phyloP scores from a whole-genome alignment of 2,113 vertebrate species.

The Tachycineta bicolor region DNA sequence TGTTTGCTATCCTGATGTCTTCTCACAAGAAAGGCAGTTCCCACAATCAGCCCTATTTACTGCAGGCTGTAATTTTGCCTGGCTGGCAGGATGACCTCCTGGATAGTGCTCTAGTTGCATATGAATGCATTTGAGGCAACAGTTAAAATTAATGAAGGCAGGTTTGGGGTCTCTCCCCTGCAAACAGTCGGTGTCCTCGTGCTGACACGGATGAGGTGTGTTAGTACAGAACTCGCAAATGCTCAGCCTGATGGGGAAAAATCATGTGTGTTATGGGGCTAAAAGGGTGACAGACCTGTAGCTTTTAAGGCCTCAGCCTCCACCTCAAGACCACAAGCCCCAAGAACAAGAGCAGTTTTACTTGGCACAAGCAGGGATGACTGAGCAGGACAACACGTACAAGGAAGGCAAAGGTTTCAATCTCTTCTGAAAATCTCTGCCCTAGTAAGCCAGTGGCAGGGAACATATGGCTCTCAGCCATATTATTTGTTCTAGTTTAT shows the following conservation, averaged over 20 bases:
- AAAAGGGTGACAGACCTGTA: neutral
- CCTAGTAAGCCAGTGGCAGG: neutral
- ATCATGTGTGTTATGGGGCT: neutral
- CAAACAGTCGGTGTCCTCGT: neutral
- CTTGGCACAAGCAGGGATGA: neutral
- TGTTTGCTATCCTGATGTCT: slow-evolving; percentile 1
- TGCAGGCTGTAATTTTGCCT: slow-evolving; percentile 5
- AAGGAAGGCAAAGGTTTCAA: neutral
- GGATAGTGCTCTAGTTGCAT: neutral
- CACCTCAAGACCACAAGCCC: neutral
- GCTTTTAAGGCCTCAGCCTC: neutral
- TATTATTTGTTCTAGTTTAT: slow-evolving; percentile 39
- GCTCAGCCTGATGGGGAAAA: neutral
- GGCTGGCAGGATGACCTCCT: neutral
- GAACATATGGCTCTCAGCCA: slow-evolving; percentile 23
- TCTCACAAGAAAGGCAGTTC: slow-evolving; percentile 22
- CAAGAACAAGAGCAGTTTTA: neutral
- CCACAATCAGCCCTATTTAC: slow-evolving; percentile 14
- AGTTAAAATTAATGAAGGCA: neutral
- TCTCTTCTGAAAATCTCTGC: neutral
- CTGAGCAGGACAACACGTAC: neutral
- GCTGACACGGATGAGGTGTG: accelerated
- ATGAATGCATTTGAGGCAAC: neutral
- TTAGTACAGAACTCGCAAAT: accelerated
- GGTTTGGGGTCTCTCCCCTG: neutral